Conservation (phyloP, 2,888 invertebrate species). For the Eledone cirrhosa region DNA sequence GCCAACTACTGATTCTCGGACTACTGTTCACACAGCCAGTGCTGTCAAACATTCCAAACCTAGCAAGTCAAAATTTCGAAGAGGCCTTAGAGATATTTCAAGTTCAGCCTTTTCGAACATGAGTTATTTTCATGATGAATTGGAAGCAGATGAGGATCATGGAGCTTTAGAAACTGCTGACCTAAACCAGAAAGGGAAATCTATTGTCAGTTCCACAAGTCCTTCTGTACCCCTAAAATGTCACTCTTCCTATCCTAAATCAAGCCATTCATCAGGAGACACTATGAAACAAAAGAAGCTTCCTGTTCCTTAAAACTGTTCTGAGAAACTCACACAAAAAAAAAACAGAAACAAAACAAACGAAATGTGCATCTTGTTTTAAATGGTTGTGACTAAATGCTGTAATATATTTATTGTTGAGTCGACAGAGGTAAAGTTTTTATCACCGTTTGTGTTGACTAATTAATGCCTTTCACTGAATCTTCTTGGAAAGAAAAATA, state of each 20-base stretch:
- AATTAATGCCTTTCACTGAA: no score
- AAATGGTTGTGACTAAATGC: no score
- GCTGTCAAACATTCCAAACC: slow-evolving; percentile 41
- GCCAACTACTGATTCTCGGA: slow-evolving; percentile 24
- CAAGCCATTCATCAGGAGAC: not conserved
- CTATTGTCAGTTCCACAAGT: slow-evolving; percentile 3
- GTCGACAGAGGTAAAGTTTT: no score
- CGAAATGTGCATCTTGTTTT: no score
- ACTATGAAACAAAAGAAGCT: slow-evolving; percentile 18
- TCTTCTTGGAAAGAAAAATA: no score
- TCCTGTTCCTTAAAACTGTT: slow-evolving; percentile 10
- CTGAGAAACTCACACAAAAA: not conserved
- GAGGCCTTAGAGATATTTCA: slow-evolving; percentile 42
- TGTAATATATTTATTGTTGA: no score
- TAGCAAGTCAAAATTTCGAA: slow-evolving; percentile 35
- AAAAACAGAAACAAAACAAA: no score
- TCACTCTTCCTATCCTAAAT: slow-evolving; percentile 5
- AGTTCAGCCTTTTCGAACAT: slow-evolving; percentile 58
- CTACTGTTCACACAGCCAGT: slow-evolving; percentile 32
- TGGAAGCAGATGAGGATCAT: slow-evolving; percentile 39
- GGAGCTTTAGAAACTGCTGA: slow-evolving; percentile 29
- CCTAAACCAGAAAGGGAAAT: not conserved
- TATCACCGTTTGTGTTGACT: no score
- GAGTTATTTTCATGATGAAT: slow-evolving; percentile 60
- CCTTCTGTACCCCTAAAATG: not conserved